Base-by-base conservation (phyloP, 2,888 invertebrate species). In the Drosophila engyochracea region DNA sequence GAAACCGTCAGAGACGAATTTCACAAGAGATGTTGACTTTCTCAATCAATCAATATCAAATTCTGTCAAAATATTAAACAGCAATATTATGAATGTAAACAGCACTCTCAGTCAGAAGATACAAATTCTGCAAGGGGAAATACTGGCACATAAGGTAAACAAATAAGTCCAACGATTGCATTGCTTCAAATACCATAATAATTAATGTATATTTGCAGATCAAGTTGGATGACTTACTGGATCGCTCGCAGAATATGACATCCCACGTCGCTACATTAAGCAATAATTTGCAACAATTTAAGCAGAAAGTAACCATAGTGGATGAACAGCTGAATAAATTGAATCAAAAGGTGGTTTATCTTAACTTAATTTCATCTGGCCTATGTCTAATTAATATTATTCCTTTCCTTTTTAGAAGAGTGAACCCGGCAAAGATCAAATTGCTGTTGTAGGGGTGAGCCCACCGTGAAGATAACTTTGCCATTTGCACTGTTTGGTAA, bases 241-340 rank as follows among this genome's bases (percentile, higher is more conserved):
- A 93, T 81, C 89, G 89, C 41, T 87, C 88, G 62, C 91, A 91
- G 62, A 93, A 93, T 67, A 90, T 92, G 68, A 92, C 92, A 49
- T 92, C 93, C 19, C 93, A 92, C 76, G 91, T 93, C 0, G 86
- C 89, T 64, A 93, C 93, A 3, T 85, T 93, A 61, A 91, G 92
- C 81, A 89, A 92, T 55, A 91, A 90, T 76, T 93, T 92, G 92
- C 85, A 90, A 39, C 91, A 92, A 60, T 91, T 89, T 60, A 92
- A 91, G 63, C 91, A 91, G 66, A 90, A 89, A 79, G 81, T 91
- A 14, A 74, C 83, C 14, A 83, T 83, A 63, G 81, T 85, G 33
- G 90, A 90, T 49, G 86, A 84, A 19, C 90, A 91, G 70, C 70
- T 87, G 54, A 83, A 86, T 22, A 88, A 85, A 79, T 70, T 91